Evolutionary conservation across 2,113 vertebrate species (phyloP), one percentile per base, ranked within the genome.

Genomic region (Electrona antarctica): DNA sequence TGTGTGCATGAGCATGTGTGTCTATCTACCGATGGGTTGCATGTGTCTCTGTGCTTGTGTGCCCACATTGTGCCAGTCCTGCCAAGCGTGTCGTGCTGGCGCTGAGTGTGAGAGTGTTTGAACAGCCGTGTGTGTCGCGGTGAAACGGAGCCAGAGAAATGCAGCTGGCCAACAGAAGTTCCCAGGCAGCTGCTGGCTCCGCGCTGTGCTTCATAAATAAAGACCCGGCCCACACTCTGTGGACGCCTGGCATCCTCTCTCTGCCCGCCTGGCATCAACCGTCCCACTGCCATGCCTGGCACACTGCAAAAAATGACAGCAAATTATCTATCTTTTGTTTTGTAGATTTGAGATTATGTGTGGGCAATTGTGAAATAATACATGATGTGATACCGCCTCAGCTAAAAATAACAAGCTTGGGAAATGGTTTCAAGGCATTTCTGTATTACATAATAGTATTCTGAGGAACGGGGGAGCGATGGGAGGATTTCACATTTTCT

Each of bases 121-220:
- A 51, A 51, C 49, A 8, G 49, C 49, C 49, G 8, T 41, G 33
- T 41, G 51, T 54, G 11, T 12, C 51, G n/a, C 51, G 51, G 51
- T 54, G 51, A 54, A 54, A 54, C 13, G 6, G 51, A 54, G 51
- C 51, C 51, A 54, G 51, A 54, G 11, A 54, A 54, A 54, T 13
- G 51, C 51, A 54, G 51, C 51, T 54, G 51, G 51, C 51, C 51
- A 54, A 54, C 51, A 54, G 51, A 54, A 10, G 51, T 54, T 54
- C 51, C 51, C 51, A 12, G 51, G 51, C 51, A 54, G 51, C 51
- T 54, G 51, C 49, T 51, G 49, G 49, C 49, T 51, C 49, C 49
- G 49, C 49, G 49, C 49, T 8, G 49, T 12, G 49, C 51, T 54
- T 54, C 51, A 54, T 54, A 54, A 54, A 54, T 54, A 54, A 54